Evolutionary conservation across 2,888 invertebrate species (phyloP), one percentile per base, ranked within the genome.

Genomic region (Parapristionchus giblindavisi): DNA sequence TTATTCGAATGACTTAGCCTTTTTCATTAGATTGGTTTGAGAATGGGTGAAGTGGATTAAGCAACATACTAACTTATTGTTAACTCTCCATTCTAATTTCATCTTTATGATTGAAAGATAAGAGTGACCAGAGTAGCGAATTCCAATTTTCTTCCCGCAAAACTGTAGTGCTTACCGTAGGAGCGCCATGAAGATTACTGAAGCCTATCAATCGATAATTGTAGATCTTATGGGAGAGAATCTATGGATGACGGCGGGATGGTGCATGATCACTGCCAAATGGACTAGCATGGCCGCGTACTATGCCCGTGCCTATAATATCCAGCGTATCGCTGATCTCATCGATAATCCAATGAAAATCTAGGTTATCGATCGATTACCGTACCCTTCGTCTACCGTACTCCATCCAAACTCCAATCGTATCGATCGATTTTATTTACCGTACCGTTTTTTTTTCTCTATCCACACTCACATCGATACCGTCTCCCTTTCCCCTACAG

Each of bases 241-340:
- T 70, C 76, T 83, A 38, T 86, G 86, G 86, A 85, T 86, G 60
- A 80, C 82, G 0, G 84, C 84, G 21, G 84, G 84, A 2, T 86
- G 86, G 86, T 84, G 80, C 63, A 84, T 85, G 79, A 86, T 86
- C 83, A 81, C 84, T 0, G 76, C 79, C 21, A 83, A 83, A 75
- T 83, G 83, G 83, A 68, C 78, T 21, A 54, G 70, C 34, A 56
- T 56, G 56, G 36, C 14, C 32, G 52, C 70, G 1, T 70, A 38
- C 61, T 61, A 61, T 40, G n/a, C n/a, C 38, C 1, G 61, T n/a
- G n/a, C n/a, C n/a, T n/a, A n/a, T n/a, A n/a, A n/a, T n/a, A n/a
- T n/a, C n/a, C n/a, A n/a, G n/a, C n/a, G n/a, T n/a, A n/a, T n/a
- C n/a, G n/a, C n/a, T n/a, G n/a, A n/a, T n/a, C n/a, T n/a, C n/a